Percentiles rank a stretch among this genome's conserved stretches.
Evolutionary conservation across 1,140 invertebrate species (phyloP).

Genomic region (Odontomachus brunneus): DNA sequence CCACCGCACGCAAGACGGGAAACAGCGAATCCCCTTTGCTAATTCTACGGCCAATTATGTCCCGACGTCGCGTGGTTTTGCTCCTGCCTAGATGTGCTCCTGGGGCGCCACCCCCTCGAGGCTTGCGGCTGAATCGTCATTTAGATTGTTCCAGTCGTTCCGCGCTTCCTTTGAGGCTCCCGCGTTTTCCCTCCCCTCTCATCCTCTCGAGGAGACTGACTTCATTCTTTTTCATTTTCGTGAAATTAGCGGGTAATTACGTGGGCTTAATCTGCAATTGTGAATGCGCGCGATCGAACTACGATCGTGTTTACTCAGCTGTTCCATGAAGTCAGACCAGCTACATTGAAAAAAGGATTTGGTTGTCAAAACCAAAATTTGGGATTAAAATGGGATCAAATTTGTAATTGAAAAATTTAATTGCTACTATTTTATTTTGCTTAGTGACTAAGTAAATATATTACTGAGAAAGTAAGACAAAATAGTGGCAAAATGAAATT

Average conservation of each 20-base stretch:
- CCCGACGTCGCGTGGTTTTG: conserved; percentile 69
- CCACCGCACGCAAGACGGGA: conserved; percentile 74
- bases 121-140: conserved; percentile 44
- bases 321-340: too few species aligned
- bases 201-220: not conserved
- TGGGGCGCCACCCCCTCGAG: conserved; percentile 45
- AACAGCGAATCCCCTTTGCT: conserved; percentile 73
- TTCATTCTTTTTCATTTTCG: not conserved
- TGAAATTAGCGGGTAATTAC: not conserved
- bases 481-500: too few species aligned
- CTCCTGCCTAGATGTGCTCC: conserved; percentile 61
- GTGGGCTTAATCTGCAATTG: too few species aligned
- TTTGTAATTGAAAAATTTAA: too few species aligned
- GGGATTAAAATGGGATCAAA: too few species aligned
- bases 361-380: too few species aligned
- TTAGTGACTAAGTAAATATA: too few species aligned
- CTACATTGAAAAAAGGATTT: too few species aligned
- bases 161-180: conserved; percentile 42
- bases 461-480: too few species aligned
- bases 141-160: conserved; percentile 52
- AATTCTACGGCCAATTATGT: conserved; percentile 81
- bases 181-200: not conserved
- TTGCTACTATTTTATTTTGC: too few species aligned
- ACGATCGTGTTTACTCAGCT: too few species aligned
- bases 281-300: too few species aligned